These are phyloP conservation scores for Radopholus similis DNA, from an alignment of 1,140 invertebrate genomes.

Conservation along the genomic window DNA sequence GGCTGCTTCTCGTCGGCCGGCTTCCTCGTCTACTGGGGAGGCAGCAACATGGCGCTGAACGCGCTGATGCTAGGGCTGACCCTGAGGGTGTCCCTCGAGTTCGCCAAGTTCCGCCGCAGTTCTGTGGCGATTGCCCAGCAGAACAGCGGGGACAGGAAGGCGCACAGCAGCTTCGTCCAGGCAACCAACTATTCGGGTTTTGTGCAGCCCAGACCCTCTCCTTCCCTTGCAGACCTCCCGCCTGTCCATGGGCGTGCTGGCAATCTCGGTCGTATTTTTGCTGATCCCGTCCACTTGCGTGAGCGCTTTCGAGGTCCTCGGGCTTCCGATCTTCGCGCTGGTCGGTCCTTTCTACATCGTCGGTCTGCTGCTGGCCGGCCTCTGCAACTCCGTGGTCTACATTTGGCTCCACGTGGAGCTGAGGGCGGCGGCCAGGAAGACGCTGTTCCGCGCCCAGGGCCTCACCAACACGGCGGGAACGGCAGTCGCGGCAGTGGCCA, in stretches of 20 bases:
- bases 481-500: too few relatives aligned
- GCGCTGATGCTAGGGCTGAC: too few relatives aligned
- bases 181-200: too few relatives aligned
- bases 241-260: slow-evolving; percentile 14
- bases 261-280: slow-evolving; percentile 32
- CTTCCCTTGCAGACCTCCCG: slow-evolving; percentile 23
- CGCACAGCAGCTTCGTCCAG: too few relatives aligned
- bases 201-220: slow-evolving; percentile 1
- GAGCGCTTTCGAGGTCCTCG: slow-evolving; percentile 15
- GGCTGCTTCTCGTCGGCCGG: too few relatives aligned
- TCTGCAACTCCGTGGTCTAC: slow-evolving; percentile 22
- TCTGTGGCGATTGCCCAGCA: too few relatives aligned
- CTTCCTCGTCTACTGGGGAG: too few relatives aligned
- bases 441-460: not conserved
- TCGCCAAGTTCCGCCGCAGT: too few relatives aligned
- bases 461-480: too few relatives aligned
- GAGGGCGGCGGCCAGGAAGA: slow-evolving; percentile 8
- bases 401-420: slow-evolving; percentile 18
- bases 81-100: too few relatives aligned
- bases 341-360: slow-evolving; percentile 33
- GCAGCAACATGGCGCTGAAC: too few relatives aligned
- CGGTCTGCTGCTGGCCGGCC: slow-evolving; percentile 18
- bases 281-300: slow-evolving; percentile 20
- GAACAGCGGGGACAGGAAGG: too few relatives aligned
- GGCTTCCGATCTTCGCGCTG: slow-evolving; percentile 7